phyloP scores from a whole-genome alignment of 1,140 invertebrate species.

The Babylonia areolata region DNA sequence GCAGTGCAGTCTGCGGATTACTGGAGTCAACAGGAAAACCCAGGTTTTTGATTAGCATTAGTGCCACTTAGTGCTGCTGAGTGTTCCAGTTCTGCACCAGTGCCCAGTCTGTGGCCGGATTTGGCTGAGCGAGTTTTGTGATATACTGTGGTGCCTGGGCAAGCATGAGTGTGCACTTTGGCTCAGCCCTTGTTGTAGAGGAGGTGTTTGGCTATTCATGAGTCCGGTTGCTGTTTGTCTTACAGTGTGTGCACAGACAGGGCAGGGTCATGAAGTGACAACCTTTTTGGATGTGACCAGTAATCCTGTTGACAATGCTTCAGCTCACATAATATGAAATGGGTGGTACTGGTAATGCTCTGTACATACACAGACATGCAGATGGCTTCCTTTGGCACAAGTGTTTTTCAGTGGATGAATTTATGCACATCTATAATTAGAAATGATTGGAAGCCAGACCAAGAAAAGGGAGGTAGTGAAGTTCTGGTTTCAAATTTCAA shows the following conservation, averaged over 20 bases:
- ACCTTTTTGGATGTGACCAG: not conserved
- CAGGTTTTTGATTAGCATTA: conserved; percentile 21
- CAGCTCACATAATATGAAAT: too few relatives aligned
- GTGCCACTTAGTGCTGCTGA: not conserved
- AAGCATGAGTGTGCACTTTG: not conserved
- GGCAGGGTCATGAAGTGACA: not conserved
- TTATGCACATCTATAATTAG: too few relatives aligned
- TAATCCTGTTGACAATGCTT: too few relatives aligned
- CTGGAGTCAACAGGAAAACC: conserved; percentile 3
- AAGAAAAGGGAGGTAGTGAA: too few relatives aligned
- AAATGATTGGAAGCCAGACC: too few relatives aligned
- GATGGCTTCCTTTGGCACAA: too few relatives aligned
- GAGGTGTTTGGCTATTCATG: not conserved
- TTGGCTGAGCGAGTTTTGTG: not conserved
- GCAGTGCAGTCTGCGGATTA: not conserved
- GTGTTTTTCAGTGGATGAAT: too few relatives aligned
- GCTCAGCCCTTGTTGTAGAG: not conserved
- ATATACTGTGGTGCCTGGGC: not conserved
- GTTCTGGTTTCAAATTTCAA: too few relatives aligned
- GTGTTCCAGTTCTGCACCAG: not conserved
- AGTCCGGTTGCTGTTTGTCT: not conserved
- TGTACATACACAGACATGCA: too few relatives aligned
- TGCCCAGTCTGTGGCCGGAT: not conserved
- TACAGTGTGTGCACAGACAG: not conserved
- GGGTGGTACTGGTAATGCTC: too few relatives aligned